Base-by-base conservation (phyloP, 2,888 invertebrate genomes). In the Scaptomyza tumidula region DNA sequence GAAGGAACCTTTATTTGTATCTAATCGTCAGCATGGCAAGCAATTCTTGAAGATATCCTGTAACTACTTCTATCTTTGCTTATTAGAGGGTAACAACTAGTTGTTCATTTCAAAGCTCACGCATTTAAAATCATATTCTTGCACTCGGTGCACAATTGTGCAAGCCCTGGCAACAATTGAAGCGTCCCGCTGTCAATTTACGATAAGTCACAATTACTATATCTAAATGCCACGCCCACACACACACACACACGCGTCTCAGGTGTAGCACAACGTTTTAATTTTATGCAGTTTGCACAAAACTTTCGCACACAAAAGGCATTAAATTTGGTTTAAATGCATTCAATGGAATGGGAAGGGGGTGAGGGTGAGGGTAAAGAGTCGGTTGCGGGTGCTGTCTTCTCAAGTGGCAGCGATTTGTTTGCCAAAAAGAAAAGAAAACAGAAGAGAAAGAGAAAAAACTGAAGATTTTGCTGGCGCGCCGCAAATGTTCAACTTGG, bases 401-500 rank as follows among this genome's bases (percentile, higher is more conserved):
- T 14, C 10, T 6, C 54, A 65, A 64, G 56, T 56, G 65, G 31
- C 65, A 39, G 67, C 67, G 67, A 68, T 69, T 68, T 54, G 67
- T 58, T 44, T 68, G 69, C 68, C 59, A 53, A 48, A 52, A 57
- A 54, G 49, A 41, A 33, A 52, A 57, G 50, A 53, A 41, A 33
- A 33, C 10, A 10, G 1, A 2, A 19, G 31, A 5, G 31, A 2
- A 11, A 33, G 24, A 48, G 27, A 43, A 31, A 48, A 33, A 50
- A 29, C 57, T 52, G 58, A 62, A 72, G 55, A 67, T 56, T 72
- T 72, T 37, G 50, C 57, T 57, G 53, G 53, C 52, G 58, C 64
- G 64, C 64, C 75, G 56, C 63, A 77, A 64, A 66, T 67, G 63
- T 67, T 67, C 55, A 69, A 67, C 50, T 64, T 80, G 78, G 68